phyloP scores from a whole-genome alignment of 1,140 invertebrate genomes.

The Trichomalopsis sarcophagae region DNA sequence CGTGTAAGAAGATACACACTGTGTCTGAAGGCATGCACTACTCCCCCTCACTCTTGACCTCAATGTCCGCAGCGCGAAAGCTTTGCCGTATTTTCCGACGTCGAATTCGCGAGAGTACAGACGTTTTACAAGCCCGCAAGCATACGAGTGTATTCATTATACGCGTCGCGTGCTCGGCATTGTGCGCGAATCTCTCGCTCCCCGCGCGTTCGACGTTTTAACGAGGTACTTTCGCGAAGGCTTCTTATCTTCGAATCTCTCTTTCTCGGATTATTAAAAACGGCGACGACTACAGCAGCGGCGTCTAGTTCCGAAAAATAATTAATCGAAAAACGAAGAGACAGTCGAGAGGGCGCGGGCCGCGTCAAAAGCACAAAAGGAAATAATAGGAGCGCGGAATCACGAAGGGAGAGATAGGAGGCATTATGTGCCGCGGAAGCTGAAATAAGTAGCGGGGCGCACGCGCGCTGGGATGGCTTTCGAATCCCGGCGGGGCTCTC shows the following conservation, averaged over 20 bases:
- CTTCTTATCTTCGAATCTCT: neutral
- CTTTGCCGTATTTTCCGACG: neutral
- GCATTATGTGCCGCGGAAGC: conserved; percentile 56
- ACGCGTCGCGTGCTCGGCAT: neutral
- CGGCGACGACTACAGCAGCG: too few relatives aligned
- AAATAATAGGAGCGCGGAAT: neutral
- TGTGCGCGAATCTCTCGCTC: neutral
- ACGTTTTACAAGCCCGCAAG: too few relatives aligned
- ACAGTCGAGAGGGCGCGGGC: too few relatives aligned
- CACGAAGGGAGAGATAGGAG: conserved; percentile 15
- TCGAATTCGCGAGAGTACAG: too few relatives aligned
- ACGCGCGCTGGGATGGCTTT: conserved; percentile 21
- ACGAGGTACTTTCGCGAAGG: neutral
- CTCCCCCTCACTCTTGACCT: conserved; percentile 3
- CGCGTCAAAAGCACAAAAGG: conserved; percentile 7
- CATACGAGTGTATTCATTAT: neutral
- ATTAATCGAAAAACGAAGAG: neutral
- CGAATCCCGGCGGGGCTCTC: conserved; percentile 59
- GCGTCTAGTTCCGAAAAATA: neutral
- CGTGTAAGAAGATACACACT: neutral
- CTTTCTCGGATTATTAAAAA: too few relatives aligned
- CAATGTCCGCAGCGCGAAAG: neutral
- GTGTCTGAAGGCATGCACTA: neutral
- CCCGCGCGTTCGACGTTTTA: neutral
- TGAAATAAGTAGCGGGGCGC: conserved; percentile 52